phyloP scores from a whole-genome alignment of 2,113 vertebrate genomes.

The Loxodonta africana region DNA sequence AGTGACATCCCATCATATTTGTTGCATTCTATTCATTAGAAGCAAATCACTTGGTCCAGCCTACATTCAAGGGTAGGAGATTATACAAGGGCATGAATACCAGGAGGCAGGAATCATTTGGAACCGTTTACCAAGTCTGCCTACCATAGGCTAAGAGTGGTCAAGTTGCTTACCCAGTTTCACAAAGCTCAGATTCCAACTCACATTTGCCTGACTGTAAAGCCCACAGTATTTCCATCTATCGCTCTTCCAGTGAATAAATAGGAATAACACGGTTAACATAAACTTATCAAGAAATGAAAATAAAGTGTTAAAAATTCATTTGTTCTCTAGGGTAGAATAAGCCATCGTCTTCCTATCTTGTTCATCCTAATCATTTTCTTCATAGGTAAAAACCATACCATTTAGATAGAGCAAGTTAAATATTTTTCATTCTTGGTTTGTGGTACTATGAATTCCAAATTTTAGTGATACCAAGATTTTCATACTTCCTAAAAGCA shows the following conservation, averaged over 20 bases:
- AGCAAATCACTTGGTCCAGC: constrained; percentile 5
- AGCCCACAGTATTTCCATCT: background rate
- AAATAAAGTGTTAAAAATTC: constrained; percentile 56
- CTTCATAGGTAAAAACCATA: background rate
- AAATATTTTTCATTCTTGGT: constrained; percentile 42
- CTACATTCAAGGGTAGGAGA: background rate
- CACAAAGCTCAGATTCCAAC: constrained; percentile 51
- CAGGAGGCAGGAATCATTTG: constrained; percentile 21
- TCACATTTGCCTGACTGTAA: constrained; percentile 27
- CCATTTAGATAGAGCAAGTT: background rate
- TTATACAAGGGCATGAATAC: constrained; percentile 42
- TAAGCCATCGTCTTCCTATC: constrained; percentile 38
- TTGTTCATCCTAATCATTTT: constrained; percentile 66
- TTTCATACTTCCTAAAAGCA: constrained; percentile 35
- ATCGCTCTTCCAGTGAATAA: constrained; percentile 26
- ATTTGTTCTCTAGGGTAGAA: constrained; percentile 13
- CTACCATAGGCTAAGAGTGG: constrained; percentile 1
- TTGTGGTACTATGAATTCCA: constrained; percentile 33
- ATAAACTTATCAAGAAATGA: constrained; percentile 50
- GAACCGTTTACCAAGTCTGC: constrained; percentile 43
- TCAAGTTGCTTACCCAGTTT: constrained; percentile 63
- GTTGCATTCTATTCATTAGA: constrained; percentile 44
- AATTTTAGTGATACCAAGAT: constrained; percentile 38
- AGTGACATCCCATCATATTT: constrained; percentile 27
- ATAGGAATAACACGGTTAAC: background rate